These are phyloP conservation scores for Acanthosepion pharaonis DNA, from an alignment of 2,888 invertebrate genomes.

Conservation along the genomic window DNA sequence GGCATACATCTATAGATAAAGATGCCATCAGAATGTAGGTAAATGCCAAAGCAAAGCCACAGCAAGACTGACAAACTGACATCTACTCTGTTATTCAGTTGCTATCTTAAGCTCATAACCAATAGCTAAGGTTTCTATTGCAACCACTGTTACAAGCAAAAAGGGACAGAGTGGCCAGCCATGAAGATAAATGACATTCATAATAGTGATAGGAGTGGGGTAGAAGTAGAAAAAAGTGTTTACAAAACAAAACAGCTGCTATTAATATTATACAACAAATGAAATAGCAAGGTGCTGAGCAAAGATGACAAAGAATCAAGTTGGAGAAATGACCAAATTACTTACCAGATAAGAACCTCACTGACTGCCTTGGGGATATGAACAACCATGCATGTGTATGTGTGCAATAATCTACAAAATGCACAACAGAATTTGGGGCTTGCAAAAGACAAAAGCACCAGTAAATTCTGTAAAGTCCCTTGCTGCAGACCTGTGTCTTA, in stretches of 20 bases:
- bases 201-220: neutral
- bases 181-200: constrained; percentile 2
- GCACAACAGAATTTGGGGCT: neutral
- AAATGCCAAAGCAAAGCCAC: neutral
- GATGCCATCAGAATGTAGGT: neutral
- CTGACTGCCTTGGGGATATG: neutral
- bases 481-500: neutral
- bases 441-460: neutral
- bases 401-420: neutral
- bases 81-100: neutral
- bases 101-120: neutral
- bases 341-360: too few species aligned
- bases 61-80: neutral
- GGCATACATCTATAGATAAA: neutral
- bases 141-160: neutral
- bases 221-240: neutral
- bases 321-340: neutral
- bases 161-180: neutral
- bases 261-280: neutral
- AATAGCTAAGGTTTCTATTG: neutral
- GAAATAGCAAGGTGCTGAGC: neutral
- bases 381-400: neutral
- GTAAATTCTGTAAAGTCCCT: neutral
- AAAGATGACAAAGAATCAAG: neutral
- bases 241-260: neutral